phyloP scores from a whole-genome alignment of 2,888 invertebrate genomes.

The Meganola albula region DNA sequence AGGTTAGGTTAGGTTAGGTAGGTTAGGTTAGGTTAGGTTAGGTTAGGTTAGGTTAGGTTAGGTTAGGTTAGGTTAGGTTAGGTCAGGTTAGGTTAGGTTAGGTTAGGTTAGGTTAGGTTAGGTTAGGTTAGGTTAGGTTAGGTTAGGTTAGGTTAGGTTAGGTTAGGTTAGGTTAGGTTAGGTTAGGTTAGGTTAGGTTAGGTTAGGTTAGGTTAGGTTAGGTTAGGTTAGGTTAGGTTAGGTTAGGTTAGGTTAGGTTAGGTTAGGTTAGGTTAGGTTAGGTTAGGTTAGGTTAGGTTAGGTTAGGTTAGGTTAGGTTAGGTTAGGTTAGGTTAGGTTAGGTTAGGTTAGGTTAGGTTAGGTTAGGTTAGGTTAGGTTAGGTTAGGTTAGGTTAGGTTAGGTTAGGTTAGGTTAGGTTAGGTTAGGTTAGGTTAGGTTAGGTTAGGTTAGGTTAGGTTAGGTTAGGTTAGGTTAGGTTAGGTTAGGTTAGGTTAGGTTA shows the following conservation, averaged over 20 bases:
- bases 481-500: constrained; percentile 19
- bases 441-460: constrained; percentile 21
- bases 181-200: constrained; percentile 22
- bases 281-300: constrained; percentile 16
- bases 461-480: constrained; percentile 19
- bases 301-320: constrained; percentile 13
- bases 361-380: constrained; percentile 16
- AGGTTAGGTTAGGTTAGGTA: constrained; percentile 21
- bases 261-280: constrained; percentile 19
- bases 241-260: constrained; percentile 18
- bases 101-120: constrained; percentile 15
- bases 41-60: constrained; percentile 19
- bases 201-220: constrained; percentile 21
- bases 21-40: constrained; percentile 19
- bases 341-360: constrained; percentile 14
- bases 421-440: constrained; percentile 23
- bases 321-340: constrained; percentile 15
- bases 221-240: constrained; percentile 19
- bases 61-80: constrained; percentile 20
- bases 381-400: constrained; percentile 11
- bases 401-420: constrained; percentile 15
- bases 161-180: constrained; percentile 20
- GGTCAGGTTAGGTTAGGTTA: constrained; percentile 18
- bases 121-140: constrained; percentile 17
- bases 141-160: constrained; percentile 18